These are phyloP conservation scores for Hoplodrina blanda DNA, from an alignment of 2,888 invertebrate species.

Conservation along the genomic window DNA sequence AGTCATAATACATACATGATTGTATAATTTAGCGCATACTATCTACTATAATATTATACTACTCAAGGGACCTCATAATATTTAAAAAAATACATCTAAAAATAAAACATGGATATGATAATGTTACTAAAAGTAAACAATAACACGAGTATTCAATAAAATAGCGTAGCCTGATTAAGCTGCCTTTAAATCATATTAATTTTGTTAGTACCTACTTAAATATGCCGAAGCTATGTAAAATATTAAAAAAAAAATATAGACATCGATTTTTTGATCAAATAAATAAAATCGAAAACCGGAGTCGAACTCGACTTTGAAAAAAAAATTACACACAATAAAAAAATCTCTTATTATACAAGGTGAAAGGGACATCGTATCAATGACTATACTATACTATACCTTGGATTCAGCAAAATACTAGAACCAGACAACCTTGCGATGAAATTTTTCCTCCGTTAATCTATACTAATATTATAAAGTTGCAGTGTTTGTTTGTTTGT, in stretches of 20 bases:
- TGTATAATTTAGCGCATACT: slow-evolving; percentile 25
- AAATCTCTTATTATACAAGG: slow-evolving; percentile 22
- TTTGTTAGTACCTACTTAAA: slow-evolving; percentile 47
- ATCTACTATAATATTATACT: slow-evolving; percentile 5
- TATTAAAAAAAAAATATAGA: slow-evolving; percentile 26
- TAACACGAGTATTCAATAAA: slow-evolving; percentile 58
- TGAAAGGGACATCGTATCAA: too few species aligned
- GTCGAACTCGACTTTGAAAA: slow-evolving; percentile 20
- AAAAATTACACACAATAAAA: slow-evolving; percentile 19
- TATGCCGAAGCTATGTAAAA: slow-evolving; percentile 27
- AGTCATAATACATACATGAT: slow-evolving; percentile 4
- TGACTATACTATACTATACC: too few species aligned
- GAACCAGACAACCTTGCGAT: too few species aligned
- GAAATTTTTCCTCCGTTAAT: too few species aligned
- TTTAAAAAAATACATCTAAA: slow-evolving; percentile 47
- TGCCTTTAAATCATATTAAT: slow-evolving; percentile 41
- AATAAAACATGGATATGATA: slow-evolving; percentile 48
- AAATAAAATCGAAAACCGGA: slow-evolving; percentile 27
- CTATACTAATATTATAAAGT: too few species aligned
- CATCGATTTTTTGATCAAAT: slow-evolving; percentile 34
- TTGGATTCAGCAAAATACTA: too few species aligned
- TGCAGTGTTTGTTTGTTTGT: too few species aligned
- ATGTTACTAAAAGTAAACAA: slow-evolving; percentile 40
- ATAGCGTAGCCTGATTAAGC: slow-evolving; percentile 27
- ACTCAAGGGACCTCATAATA: slow-evolving; percentile 42